Base-by-base conservation (phyloP, 2,797 vertebrate genomes). In the Vireo griseus region DNA sequence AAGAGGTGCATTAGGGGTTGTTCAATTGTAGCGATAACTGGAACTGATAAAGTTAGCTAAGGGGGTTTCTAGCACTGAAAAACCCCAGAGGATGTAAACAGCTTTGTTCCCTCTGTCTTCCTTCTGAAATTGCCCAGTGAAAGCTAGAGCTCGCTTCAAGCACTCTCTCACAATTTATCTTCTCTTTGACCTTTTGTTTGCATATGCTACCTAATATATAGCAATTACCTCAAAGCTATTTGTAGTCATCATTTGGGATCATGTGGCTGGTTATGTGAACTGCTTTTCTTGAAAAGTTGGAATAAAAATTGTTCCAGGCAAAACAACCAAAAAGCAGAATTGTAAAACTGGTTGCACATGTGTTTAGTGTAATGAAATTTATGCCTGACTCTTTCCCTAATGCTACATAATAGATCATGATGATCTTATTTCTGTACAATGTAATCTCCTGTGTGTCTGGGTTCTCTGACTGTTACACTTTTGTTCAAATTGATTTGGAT, bases 131-230 rank as follows among this genome's bases (percentile, higher is more conserved):
- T 89, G 63, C 81, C 37, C 59, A 82, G 77, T 55, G 67, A 88
- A 89, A 85, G 47, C 67, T 52, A 21, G 44, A 76, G 40, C 57
- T 92, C 79, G 40, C 86, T 92, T 92, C 81, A 89, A 85, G 84
- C 77, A 63, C n/a, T 80, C 45, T 76, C 82, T 87, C 80, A 92
- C 77, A 69, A 63, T 95, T 93, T 79, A 62, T 93, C 86, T 91
- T 94, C 74, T 85, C 47, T 82, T 87, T 91, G 83, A 92, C 91
- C 77, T 79, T 88, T 81, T 95, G 78, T 91, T 91, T 94, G 79
- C 42, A 42, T 86, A 35, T 63, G 44, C 16, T 80, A 59, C 35
- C 55, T 92, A 93, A 85, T 78, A 88, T 42, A 69, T 66, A 85
- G 74, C 44, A 82, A 89, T 95, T 94, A 79, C 62, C 69, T 90